Evolutionary conservation across 1,140 invertebrate species (phyloP).

Genomic region (Agrilus planipennis): DNA sequence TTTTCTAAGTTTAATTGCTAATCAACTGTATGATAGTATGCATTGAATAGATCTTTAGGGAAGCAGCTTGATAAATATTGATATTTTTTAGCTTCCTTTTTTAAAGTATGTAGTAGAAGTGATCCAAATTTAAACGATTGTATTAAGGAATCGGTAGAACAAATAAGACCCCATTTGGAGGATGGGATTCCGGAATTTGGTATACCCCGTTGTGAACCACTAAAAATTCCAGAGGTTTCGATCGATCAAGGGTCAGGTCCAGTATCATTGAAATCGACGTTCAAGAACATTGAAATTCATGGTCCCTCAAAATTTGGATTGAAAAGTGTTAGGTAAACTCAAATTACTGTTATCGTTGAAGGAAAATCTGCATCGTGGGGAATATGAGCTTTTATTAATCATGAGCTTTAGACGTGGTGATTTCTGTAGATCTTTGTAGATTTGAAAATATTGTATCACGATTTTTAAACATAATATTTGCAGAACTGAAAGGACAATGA

Average conservation of each 20-base stretch:
- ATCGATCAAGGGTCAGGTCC: slow-evolving; percentile 47
- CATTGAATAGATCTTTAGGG: neutral
- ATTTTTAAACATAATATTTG: too few relatives aligned
- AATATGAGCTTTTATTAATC: too few relatives aligned
- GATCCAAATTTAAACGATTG: slow-evolving; percentile 37
- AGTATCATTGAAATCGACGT: slow-evolving; percentile 45
- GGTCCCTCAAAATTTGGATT: slow-evolving; percentile 45
- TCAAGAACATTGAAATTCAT: slow-evolving; percentile 44
- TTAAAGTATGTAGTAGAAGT: slow-evolving; percentile 35
- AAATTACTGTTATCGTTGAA: neutral
- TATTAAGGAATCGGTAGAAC: slow-evolving; percentile 36
- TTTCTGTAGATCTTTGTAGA: too few relatives aligned
- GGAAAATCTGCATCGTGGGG: too few relatives aligned
- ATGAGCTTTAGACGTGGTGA: too few relatives aligned
- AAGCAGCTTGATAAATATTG: neutral
- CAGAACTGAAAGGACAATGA: too few relatives aligned
- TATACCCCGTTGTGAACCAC: slow-evolving; percentile 50
- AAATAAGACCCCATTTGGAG: slow-evolving; percentile 37
- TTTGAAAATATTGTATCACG: too few relatives aligned
- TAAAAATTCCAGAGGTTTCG: slow-evolving; percentile 43
- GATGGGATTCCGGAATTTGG: slow-evolving; percentile 45
- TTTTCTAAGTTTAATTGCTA: too few relatives aligned
- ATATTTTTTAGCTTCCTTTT: slow-evolving; percentile 32
- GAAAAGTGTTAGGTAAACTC: slow-evolving; percentile 44
- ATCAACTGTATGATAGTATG: too few relatives aligned